Evolutionary conservation across 2,797 vertebrate genomes (phyloP), one percentile per base, ranked within the genome.

Genomic region (Liparis tanakae): DNA sequence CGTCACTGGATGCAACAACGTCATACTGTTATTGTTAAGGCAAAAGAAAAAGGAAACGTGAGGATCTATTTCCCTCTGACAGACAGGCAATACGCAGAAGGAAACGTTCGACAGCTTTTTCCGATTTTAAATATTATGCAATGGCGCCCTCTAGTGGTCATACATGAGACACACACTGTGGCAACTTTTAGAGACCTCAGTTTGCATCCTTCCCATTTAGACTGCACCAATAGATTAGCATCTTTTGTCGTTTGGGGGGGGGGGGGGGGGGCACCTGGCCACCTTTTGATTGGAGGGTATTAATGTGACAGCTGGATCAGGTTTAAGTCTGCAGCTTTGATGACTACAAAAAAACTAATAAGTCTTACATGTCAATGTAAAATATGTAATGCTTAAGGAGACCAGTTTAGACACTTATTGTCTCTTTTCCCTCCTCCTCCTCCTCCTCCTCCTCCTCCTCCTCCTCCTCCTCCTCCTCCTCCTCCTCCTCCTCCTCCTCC

Each of bases 101-200:
- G 6, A 7, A 50, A 22, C 13, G 20, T 39, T 37, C 30, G 0
- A 12, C 4, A 2, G 39, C 0, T 1, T 3, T 18, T 37, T 50
- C 13, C 14, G 17, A 14, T 12, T 8, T 41, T 15, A 68, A 48
- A 25, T 20, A 6, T 59, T 67, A 56, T 77, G 12, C 20, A 39
- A 70, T 14, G 50, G 1, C 14, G 43, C 79, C 66, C 74, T 58
- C 79, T 74, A 5, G 41, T 77, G 79, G 79, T 61, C 17, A 3
- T 0, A 3, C 1, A 36, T n/a, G 63, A 34, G 30, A 71, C 18
- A 34, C 33, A 58, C 78, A 80, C 50, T 3, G 10, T n/a, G 6
- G 13, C 1, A 6, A 10, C 44, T 15, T 33, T 56, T 3, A n/a
- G n/a, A n/a, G n/a, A n/a, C 17, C 8, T 61, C 33, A 25, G 34